Percentiles rank a stretch among this genome's conserved stretches.
These are phyloP conservation scores for Isoperla grammatica DNA, from an alignment of 2,888 invertebrate species.

Conservation along the genomic window DNA sequence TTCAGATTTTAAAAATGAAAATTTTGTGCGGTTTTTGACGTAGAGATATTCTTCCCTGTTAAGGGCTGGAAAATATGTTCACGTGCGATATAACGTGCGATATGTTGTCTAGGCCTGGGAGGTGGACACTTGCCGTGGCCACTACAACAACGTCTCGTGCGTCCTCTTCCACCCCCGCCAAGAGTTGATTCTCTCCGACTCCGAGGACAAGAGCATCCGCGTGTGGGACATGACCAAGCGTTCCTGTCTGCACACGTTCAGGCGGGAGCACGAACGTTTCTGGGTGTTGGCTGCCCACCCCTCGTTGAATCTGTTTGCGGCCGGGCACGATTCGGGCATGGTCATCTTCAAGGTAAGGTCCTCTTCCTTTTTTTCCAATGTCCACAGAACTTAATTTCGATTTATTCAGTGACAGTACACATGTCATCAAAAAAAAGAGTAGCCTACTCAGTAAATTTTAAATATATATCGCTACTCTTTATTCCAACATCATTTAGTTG, in stretches of 20 bases:
- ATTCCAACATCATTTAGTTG: too few relatives aligned
- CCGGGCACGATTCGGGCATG: slow-evolving; percentile 98
- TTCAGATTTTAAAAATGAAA: too few relatives aligned
- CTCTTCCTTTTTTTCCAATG: neutral
- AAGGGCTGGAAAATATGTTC: too few relatives aligned
- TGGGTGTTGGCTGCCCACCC: slow-evolving; percentile 97
- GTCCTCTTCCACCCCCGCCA: slow-evolving; percentile 95
- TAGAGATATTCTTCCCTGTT: too few relatives aligned
- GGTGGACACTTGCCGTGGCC: slow-evolving; percentile 98
- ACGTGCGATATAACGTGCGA: too few relatives aligned
- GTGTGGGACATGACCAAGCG: slow-evolving; percentile 99
- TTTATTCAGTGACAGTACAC: too few relatives aligned
- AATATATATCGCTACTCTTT: too few relatives aligned
- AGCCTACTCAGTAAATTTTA: too few relatives aligned
- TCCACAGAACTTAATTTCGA: too few relatives aligned
- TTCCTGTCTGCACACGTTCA: slow-evolving; percentile 84
- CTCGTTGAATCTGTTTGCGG: slow-evolving; percentile 92
- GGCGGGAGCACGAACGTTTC: slow-evolving; percentile 94
- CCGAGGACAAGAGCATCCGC: slow-evolving; percentile 95
- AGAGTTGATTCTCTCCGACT: slow-evolving; percentile 93
- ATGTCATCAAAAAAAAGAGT: too few relatives aligned
- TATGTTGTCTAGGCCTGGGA: slow-evolving; percentile 99
- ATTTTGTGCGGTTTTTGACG: too few relatives aligned
- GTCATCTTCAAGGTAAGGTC: slow-evolving; percentile 70
- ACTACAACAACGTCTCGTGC: slow-evolving; percentile 99